Conservation (phyloP, 2,888 invertebrate genomes). For the Brachypalpus laphriformis region DNA sequence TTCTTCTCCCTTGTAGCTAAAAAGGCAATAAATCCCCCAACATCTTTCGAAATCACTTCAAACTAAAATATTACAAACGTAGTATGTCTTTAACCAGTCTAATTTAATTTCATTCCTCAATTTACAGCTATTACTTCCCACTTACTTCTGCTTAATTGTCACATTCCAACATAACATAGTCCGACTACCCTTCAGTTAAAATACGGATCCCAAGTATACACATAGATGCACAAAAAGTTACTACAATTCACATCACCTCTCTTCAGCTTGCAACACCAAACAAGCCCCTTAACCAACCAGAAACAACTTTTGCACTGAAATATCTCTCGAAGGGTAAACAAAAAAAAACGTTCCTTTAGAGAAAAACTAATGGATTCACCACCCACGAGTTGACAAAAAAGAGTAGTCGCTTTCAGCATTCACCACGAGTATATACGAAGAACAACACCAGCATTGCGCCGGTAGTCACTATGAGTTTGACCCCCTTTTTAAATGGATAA, state of each 20-base stretch:
- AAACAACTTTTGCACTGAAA: constrained; percentile 51
- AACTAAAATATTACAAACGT: neutral
- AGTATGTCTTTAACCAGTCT: neutral
- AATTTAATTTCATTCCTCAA: neutral
- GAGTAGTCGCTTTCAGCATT: constrained; percentile 59
- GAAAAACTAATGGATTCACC: constrained; percentile 43
- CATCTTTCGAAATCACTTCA: no score
- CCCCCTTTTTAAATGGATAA: constrained; percentile 58
- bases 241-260: constrained; percentile 8
- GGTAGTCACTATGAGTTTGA: constrained; percentile 62
- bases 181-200: neutral
- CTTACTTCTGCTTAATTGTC: neutral
- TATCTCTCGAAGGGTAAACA: neutral
- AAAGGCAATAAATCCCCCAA: neutral
- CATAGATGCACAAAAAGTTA: neutral
- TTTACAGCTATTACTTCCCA: neutral
- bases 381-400: constrained; percentile 58
- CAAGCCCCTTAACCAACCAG: constrained; percentile 25
- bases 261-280: constrained; percentile 41
- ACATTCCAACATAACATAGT: neutral
- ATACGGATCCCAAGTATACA: neutral
- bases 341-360: constrained; percentile 14
- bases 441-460: constrained; percentile 27
- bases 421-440: constrained; percentile 12
- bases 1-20: no score